A percentile compares a stretch with the other conserved stretches of the same genome.
phyloP scores from a whole-genome alignment of 2,113 vertebrate genomes.

The Hucho hucho region DNA sequence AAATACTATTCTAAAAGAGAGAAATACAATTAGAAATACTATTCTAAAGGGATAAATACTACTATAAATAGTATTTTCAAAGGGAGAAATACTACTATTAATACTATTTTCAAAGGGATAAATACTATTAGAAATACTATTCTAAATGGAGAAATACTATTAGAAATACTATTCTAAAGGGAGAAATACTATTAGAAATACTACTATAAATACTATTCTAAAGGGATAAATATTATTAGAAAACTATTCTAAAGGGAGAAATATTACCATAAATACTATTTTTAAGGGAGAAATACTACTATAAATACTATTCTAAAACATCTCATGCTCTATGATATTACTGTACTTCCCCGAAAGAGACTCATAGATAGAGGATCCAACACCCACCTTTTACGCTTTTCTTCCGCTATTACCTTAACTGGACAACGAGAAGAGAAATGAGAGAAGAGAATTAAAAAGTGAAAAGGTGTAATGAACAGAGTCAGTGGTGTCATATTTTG shows the following conservation, averaged over 20 bases:
- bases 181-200: too few relatives aligned
- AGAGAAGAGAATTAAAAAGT: background rate
- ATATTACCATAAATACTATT: background rate
- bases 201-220: too few relatives aligned
- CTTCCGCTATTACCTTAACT: constrained; percentile 59
- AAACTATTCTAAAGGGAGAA: background rate
- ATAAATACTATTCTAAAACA: too few relatives aligned
- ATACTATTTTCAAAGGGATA: background rate
- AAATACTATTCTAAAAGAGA: background rate
- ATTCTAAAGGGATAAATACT: background rate
- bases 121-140: too few relatives aligned
- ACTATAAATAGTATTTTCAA: background rate
- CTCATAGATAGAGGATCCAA: background rate
- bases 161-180: too few relatives aligned
- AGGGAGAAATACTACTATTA: background rate
- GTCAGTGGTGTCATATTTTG: background rate
- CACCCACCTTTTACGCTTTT: constrained; percentile 65
- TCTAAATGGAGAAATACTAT: too few relatives aligned
- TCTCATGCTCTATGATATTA: too few relatives aligned
- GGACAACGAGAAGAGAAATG: background rate
- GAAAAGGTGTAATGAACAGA: background rate
- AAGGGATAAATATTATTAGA: too few relatives aligned
- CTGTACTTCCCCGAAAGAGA: too few relatives aligned
- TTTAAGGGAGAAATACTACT: background rate
- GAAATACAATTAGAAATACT: too few relatives aligned